phyloP scores from a whole-genome alignment of 2,113 vertebrate genomes.

The Nymphicus hollandicus region DNA sequence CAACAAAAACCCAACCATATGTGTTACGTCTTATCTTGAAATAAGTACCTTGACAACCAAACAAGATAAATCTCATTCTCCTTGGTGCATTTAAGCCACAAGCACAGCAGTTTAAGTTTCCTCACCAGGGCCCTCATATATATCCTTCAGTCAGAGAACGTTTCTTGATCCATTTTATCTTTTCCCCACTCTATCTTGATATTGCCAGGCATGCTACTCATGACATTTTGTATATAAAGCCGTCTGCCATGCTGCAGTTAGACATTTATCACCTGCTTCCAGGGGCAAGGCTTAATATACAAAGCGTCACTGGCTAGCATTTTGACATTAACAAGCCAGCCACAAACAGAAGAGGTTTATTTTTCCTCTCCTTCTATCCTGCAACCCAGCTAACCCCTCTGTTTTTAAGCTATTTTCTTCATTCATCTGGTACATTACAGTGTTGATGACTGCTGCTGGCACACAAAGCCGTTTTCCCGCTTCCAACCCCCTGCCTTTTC shows the following conservation, averaged over 20 bases:
- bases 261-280: background rate
- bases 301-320: background rate
- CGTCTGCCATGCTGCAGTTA: background rate
- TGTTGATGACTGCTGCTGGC: background rate
- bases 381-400: background rate
- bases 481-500: background rate
- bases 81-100: background rate
- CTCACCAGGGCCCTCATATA: background rate
- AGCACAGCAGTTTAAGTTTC: rapidly evolving
- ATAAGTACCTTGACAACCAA: background rate
- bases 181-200: background rate
- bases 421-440: too few relatives aligned
- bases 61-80: background rate
- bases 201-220: background rate
- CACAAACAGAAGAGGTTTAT: background rate
- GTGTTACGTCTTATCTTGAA: background rate
- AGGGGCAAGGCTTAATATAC: background rate
- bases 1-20: background rate
- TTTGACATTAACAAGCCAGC: background rate
- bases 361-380: background rate
- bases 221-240: background rate
- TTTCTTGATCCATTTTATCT: background rate
- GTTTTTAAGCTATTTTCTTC: background rate
- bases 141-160: background rate
- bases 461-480: background rate